phyloP scores from a whole-genome alignment of 2,888 invertebrate species.

The Hypolimnas misippus region DNA sequence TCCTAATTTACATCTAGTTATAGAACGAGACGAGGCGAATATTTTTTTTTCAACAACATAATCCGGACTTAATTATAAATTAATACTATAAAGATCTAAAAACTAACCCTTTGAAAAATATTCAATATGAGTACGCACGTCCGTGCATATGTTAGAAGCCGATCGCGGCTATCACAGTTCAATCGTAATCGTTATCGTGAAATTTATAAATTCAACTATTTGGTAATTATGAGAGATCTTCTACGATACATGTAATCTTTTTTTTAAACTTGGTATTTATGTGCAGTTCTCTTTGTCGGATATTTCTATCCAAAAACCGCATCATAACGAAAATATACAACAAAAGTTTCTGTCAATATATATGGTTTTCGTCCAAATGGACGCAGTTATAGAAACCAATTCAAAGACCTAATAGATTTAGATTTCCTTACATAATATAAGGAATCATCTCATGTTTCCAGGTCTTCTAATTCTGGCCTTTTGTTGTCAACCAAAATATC shows the following conservation, averaged over 20 bases:
- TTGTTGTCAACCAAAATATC: no score
- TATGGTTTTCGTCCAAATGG: no score
- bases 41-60: background rate
- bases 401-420: no score
- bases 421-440: no score
- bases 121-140: constrained; percentile 12
- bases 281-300: background rate
- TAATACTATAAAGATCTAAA: constrained; percentile 25
- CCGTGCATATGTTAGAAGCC: background rate
- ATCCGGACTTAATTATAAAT: constrained; percentile 13
- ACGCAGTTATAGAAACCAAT: no score
- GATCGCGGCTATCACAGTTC: constrained; percentile 20
- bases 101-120: constrained; percentile 16
- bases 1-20: background rate
- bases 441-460: no score
- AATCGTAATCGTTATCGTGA: background rate
- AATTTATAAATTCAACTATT: constrained; percentile 13
- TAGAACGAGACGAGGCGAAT: background rate
- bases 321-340: no score
- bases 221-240: constrained; percentile 12
- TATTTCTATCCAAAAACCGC: background rate
- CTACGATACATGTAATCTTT: background rate
- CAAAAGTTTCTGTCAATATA: no score
- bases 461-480: no score
- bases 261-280: background rate